These are phyloP conservation scores for Steatornis caripensis DNA, from an alignment of 2,113 vertebrate genomes.

Conservation along the genomic window DNA sequence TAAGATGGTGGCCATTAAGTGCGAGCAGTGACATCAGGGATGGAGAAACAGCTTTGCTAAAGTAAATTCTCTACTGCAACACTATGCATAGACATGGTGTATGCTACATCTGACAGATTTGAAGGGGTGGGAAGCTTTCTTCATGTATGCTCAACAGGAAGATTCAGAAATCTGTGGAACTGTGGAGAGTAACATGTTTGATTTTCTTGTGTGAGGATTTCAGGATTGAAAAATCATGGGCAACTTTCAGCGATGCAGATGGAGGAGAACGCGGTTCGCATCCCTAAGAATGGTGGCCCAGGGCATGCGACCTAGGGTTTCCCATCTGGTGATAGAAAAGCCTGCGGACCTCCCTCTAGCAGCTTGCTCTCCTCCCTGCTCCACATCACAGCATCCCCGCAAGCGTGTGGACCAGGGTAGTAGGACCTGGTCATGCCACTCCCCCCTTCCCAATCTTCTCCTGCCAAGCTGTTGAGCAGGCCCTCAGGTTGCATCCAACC, in stretches of 20 bases:
- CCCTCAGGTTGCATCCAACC: background rate
- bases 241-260: background rate
- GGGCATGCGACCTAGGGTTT: rapidly evolving
- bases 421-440: background rate
- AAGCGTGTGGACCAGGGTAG: background rate
- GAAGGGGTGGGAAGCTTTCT: background rate
- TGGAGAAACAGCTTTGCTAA: background rate
- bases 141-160: background rate
- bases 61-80: background rate
- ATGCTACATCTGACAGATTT: background rate
- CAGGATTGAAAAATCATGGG: background rate
- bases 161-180: background rate
- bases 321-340: background rate
- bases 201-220: background rate
- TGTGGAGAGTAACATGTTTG: background rate
- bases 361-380: background rate
- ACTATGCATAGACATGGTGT: background rate
- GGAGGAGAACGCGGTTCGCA: background rate
- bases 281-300: background rate
- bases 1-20: background rate
- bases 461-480: background rate
- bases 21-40: background rate
- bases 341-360: background rate
- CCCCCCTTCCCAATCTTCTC: background rate
- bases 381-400: background rate